Conservation (phyloP, 2,113 vertebrate species). For the Ophiodon elongatus region DNA sequence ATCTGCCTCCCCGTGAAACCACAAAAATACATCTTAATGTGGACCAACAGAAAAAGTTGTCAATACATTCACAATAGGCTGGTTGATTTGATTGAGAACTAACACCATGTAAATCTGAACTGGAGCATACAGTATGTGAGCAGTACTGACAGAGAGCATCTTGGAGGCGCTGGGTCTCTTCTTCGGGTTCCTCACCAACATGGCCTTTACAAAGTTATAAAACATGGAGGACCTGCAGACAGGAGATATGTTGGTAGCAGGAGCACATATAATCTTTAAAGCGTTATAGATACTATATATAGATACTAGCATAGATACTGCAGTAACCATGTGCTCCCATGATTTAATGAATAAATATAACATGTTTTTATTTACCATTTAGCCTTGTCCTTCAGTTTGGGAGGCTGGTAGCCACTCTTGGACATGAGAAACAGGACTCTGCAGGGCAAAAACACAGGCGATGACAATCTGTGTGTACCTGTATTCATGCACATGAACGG, state of each 20-base stretch:
- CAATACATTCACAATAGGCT: background rate
- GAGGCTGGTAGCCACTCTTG: slow-evolving; percentile 94
- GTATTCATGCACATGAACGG: background rate
- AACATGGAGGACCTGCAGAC: slow-evolving; percentile 87
- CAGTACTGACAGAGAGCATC: slow-evolving; percentile 87
- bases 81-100: background rate
- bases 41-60: background rate
- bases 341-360: background rate
- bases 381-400: slow-evolving; percentile 91
- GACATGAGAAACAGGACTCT: slow-evolving; percentile 95
- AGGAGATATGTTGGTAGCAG: background rate
- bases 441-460: background rate
- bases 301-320: too few species aligned
- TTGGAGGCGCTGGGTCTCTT: slow-evolving; percentile 90
- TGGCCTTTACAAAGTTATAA: slow-evolving; percentile 91
- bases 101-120: background rate
- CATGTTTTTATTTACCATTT: slow-evolving; percentile 84
- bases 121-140: background rate
- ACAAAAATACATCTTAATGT: background rate
- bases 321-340: too few species aligned
- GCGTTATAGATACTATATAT: too few species aligned
- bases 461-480: slow-evolving; percentile 1
- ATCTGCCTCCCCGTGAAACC: background rate
- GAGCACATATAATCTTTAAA: background rate
- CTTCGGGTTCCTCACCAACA: slow-evolving; percentile 91